phyloP scores from a whole-genome alignment of 2,113 vertebrate species.

The Lepidothrix coronata region DNA sequence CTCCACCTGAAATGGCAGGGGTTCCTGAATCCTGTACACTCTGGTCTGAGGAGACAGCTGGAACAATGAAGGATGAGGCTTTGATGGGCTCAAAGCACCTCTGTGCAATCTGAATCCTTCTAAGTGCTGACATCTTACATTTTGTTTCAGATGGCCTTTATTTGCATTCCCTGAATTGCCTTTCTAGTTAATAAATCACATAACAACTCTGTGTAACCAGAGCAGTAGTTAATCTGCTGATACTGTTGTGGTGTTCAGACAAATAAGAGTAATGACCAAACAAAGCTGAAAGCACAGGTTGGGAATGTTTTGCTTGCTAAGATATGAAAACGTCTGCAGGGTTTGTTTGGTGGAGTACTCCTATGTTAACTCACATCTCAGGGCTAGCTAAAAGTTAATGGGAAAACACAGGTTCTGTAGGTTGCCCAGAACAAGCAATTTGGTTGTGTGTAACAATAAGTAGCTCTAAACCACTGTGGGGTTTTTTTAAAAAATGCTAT shows the following conservation, averaged over 20 bases:
- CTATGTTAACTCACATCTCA: neutral
- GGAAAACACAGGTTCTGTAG: neutral
- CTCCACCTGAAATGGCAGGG: neutral
- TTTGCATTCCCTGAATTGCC: neutral
- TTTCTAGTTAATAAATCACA: slow-evolving; percentile 28
- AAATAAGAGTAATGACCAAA: neutral
- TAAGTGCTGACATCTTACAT: neutral
- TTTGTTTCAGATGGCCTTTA: neutral
- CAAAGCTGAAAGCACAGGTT: neutral
- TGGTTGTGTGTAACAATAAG: neutral
- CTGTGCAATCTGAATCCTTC: neutral
- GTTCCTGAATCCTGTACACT: neutral
- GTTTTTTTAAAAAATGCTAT: neutral
- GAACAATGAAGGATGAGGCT: neutral
- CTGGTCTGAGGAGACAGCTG: neutral
- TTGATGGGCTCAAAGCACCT: neutral
- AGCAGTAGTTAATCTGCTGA: neutral
- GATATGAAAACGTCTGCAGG: neutral
- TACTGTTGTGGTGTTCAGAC: neutral
- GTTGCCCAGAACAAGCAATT: neutral
- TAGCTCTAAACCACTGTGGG: neutral
- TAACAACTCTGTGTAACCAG: neutral
- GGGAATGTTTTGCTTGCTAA: neutral
- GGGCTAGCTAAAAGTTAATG: neutral
- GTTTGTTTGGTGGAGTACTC: neutral